Evolutionary conservation across 2,113 vertebrate genomes (phyloP).

Genomic region (Gopherus evgoodei): DNA sequence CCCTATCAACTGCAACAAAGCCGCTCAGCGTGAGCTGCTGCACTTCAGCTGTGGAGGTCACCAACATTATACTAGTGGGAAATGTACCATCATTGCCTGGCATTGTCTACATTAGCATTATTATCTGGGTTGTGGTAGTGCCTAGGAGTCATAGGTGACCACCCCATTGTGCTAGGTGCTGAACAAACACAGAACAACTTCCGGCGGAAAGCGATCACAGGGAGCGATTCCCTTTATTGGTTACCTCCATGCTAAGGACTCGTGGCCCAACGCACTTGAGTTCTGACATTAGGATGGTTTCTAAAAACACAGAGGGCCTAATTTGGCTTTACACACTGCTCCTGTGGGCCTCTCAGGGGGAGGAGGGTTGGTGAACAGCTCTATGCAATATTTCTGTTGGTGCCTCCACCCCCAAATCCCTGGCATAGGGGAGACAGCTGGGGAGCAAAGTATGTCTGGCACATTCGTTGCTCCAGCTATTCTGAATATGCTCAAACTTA

Average conservation of each 20-base stretch:
- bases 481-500: background rate
- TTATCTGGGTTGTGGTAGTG: background rate
- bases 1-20: constrained; percentile 61
- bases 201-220: background rate
- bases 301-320: too few species aligned
- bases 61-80: constrained; percentile 5
- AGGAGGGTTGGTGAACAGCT: background rate
- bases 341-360: background rate
- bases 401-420: too few species aligned
- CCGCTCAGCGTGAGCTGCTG: constrained; percentile 48
- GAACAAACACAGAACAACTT: background rate
- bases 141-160: background rate
- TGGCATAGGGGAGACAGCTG: too few species aligned
- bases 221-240: background rate
- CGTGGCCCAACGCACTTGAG: background rate
- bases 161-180: background rate
- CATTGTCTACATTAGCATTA: background rate
- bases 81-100: background rate
- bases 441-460: background rate
- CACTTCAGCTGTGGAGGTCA: constrained; percentile 32
- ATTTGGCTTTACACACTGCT: background rate
- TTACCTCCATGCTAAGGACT: background rate
- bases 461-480: background rate
- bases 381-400: background rate
- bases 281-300: background rate